A percentile compares a stretch with the other conserved stretches of the same genome.
Conservation (phyloP, 2,113 vertebrate genomes). For the Chroicocephalus ridibundus region DNA sequence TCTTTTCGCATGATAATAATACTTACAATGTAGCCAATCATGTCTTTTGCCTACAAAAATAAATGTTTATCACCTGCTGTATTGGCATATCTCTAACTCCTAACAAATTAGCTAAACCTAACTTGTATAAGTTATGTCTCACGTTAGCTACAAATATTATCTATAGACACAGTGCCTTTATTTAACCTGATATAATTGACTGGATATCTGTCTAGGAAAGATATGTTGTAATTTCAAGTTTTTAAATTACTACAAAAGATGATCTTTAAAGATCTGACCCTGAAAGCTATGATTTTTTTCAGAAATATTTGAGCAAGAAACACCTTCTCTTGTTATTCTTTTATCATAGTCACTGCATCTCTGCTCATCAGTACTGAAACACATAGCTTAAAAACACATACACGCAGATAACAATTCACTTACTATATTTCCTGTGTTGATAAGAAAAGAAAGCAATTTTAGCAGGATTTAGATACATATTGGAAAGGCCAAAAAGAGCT, state of each 20-base stretch:
- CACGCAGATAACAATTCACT: neutral
- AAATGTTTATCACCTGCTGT: neutral
- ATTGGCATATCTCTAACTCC: neutral
- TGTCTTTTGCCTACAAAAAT: neutral
- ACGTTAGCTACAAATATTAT: neutral
- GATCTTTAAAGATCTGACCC: slow-evolving; percentile 26
- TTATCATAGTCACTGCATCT: slow-evolving; percentile 19
- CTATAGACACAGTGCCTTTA: neutral
- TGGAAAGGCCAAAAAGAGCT: neutral
- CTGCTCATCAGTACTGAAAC: slow-evolving; percentile 35
- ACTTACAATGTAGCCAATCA: neutral
- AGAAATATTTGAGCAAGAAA: neutral
- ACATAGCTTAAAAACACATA: slow-evolving; percentile 24
- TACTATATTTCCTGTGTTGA: neutral
- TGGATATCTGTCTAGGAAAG: neutral
- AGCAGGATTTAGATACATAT: neutral
- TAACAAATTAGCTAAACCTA: slow-evolving; percentile 20
- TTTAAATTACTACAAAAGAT: neutral
- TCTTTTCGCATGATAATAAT: neutral
- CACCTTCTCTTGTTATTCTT: slow-evolving; percentile 12
- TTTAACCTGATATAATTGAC: slow-evolving; percentile 27
- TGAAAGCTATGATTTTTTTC: neutral
- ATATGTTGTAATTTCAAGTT: slow-evolving; percentile 15
- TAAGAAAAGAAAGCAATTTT: slow-evolving; percentile 34
- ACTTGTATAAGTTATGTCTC: neutral